Base-by-base conservation (phyloP, 1,140 invertebrate species). In the Tetramorium alpestre region DNA sequence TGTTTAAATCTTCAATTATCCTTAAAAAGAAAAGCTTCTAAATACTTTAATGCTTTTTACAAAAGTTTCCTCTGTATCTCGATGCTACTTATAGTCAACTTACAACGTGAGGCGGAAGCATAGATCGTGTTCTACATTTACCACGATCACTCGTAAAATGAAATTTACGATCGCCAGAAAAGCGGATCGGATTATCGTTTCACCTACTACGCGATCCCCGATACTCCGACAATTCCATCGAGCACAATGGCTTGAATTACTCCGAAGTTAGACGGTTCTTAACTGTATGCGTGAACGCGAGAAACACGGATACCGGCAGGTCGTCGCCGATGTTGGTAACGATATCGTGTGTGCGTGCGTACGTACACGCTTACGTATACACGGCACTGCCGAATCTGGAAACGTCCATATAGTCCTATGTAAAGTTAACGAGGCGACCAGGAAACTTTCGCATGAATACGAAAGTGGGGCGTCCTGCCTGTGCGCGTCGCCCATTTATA, bases 361-460 rank as follows among this genome's bases (percentile, higher is more conserved):
- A 51, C 67, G 22, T 22, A 25, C 16, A 65, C 60, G 25, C 49
- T 13, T n/a, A 75, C 82, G 1, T n/a, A 72, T n/a, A 77, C 70
- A 76, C 58, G 28, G 28, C 13, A 77, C 65, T 49, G 47, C 64
- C 54, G 87, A 89, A 88, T 85, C 82, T 76, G 62, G 49, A 67
- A 84, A 58, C 38, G 67, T 60, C 70, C 75, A 56, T 65, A 77
- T 56, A 88, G 86, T 90, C 91, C 93, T 89, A 91, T 94, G 93
- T 92, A 93, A 94, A 94, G 91, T 94, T 94, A 94, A 94, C 93
- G 93, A 94, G 93, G 90, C 91, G 92, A 91, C 91, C 91, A 89
- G 90, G 90, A 93, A 94, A 94, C 92, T 95, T 95, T 94, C 91
- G 93, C 91, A 94, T 94, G 93, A 94, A 94, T 94, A 94, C 92